Percentiles rank a stretch among this genome's conserved stretches.
phyloP scores from a whole-genome alignment of 2,113 vertebrate genomes.

The Myanophis thanlyinensis region DNA sequence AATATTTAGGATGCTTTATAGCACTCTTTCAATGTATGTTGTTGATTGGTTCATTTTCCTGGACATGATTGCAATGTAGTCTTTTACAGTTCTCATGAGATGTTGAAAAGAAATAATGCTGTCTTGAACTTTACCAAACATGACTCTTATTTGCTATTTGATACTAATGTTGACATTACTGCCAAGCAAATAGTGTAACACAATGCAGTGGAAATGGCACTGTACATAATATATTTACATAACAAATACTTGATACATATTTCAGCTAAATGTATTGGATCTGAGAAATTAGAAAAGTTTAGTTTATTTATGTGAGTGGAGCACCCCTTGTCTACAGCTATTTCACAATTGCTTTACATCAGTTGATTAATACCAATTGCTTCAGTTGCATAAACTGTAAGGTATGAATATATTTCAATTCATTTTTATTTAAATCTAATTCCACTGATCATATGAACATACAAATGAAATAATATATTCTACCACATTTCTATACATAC shows the following conservation, averaged over 20 bases:
- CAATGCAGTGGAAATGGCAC: neutral
- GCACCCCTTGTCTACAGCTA: neutral
- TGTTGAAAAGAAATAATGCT: neutral
- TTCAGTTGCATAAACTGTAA: neutral
- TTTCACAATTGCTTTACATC: neutral
- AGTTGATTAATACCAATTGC: neutral
- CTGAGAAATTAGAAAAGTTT: neutral
- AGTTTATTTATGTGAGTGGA: neutral
- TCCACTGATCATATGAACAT: neutral
- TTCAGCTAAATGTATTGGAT: neutral
- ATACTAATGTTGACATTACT: neutral
- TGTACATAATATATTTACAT: neutral
- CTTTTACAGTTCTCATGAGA: neutral
- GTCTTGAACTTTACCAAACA: neutral
- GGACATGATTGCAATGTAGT: neutral
- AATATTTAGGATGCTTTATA: neutral
- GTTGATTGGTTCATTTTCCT: neutral
- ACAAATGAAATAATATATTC: neutral
- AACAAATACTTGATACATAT: neutral
- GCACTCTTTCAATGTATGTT: neutral
- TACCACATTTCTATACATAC: neutral
- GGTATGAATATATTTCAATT: neutral
- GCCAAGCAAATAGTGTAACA: neutral
- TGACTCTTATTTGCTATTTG: neutral
- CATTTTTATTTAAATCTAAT: neutral